phyloP scores from a whole-genome alignment of 2,888 invertebrate species.

The Carterocephalus palaemon region DNA sequence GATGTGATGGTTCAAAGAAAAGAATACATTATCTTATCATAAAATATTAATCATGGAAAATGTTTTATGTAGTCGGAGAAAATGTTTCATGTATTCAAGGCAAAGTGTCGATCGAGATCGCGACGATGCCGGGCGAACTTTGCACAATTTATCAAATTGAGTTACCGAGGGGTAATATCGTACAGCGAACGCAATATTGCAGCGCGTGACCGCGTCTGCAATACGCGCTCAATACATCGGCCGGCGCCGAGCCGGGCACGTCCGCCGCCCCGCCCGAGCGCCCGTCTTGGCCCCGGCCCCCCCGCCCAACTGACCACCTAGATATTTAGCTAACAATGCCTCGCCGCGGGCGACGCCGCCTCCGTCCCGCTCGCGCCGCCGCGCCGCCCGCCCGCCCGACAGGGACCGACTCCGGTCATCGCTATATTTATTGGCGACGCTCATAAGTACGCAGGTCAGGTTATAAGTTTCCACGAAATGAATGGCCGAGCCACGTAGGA shows the following conservation, averaged over 20 bases:
- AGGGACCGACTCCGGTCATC: slow-evolving; percentile 71
- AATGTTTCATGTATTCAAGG: slow-evolving; percentile 37
- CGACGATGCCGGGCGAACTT: slow-evolving; percentile 67
- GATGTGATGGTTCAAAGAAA: too few relatives aligned
- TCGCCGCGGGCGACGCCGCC: slow-evolving; percentile 58
- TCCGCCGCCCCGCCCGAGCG: slow-evolving; percentile 62
- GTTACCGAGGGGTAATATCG: slow-evolving; percentile 77
- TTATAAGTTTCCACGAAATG: slow-evolving; percentile 78
- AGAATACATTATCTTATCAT: too few relatives aligned
- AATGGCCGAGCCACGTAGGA: slow-evolving; percentile 76
- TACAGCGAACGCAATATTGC: slow-evolving; percentile 77
- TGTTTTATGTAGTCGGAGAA: slow-evolving; percentile 1
- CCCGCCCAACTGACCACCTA: slow-evolving; percentile 76
- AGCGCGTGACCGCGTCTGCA: slow-evolving; percentile 79
- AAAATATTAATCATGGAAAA: too few relatives aligned
- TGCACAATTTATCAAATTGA: slow-evolving; percentile 78
- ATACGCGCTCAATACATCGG: slow-evolving; percentile 79
- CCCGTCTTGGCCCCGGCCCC: slow-evolving; percentile 54
- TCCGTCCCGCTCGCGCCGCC: slow-evolving; percentile 57
- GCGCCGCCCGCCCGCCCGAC: slow-evolving; percentile 45
- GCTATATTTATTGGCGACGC: slow-evolving; percentile 79
- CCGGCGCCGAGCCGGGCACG: slow-evolving; percentile 72
- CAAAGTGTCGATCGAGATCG: slow-evolving; percentile 55
- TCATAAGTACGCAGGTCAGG: slow-evolving; percentile 79
- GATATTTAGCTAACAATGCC: slow-evolving; percentile 79